Percentiles rank a stretch among this genome's conserved stretches.
Evolutionary conservation across 2,113 vertebrate genomes (phyloP).

Genomic region (Planiliza haematocheilus): DNA sequence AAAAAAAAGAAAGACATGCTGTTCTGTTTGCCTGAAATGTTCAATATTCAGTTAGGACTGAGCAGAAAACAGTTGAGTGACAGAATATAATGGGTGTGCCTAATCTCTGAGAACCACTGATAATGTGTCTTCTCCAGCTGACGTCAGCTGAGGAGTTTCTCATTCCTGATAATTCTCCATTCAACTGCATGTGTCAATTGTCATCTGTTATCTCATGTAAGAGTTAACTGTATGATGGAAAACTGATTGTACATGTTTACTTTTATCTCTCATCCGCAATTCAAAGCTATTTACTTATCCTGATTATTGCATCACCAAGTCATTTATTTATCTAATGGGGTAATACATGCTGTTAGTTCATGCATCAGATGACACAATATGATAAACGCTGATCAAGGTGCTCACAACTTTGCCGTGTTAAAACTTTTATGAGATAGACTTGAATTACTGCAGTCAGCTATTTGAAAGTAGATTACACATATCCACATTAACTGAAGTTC

Average conservation of each 20-base stretch:
- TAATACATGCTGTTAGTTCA: background rate
- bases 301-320: background rate
- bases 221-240: background rate
- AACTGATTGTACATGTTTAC: background rate
- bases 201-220: background rate
- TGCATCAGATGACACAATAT: background rate
- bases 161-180: background rate
- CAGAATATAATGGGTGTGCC: conserved; percentile 38
- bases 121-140: conserved; percentile 38
- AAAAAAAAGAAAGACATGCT: background rate
- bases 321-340: conserved; percentile 6
- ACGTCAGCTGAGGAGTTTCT: conserved; percentile 15
- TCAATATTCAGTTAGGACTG: background rate
- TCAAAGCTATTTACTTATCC: conserved; percentile 21
- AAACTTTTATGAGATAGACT: background rate
- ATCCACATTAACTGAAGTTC: background rate
- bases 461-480: background rate
- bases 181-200: background rate
- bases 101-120: conserved; percentile 61
- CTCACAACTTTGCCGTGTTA: too few species aligned
- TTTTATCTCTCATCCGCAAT: conserved; percentile 9
- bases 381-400: background rate
- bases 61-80: background rate
- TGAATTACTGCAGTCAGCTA: too few species aligned
- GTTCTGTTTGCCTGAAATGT: background rate